A percentile compares a stretch with the other conserved stretches of the same genome.
Conservation (phyloP, 2,113 vertebrate species). For the Gobiocypris rarus region DNA sequence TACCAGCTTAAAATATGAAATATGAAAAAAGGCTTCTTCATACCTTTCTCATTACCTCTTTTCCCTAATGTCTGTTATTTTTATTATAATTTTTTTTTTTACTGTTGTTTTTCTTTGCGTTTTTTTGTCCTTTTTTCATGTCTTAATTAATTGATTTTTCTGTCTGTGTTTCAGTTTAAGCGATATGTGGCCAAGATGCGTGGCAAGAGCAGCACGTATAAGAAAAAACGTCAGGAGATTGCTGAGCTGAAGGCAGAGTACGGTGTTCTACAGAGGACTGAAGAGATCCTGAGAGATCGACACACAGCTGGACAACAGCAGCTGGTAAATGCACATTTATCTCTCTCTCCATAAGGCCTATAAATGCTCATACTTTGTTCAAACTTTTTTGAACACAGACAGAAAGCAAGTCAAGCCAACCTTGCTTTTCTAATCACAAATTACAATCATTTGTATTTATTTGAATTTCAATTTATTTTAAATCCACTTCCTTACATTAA, state of each 20-base stretch:
- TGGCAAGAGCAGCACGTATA: constrained; percentile 86
- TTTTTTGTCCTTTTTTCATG: constrained; percentile 24
- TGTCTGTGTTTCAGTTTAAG: constrained; percentile 82
- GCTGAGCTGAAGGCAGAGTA: constrained; percentile 86
- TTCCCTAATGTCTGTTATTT: neutral
- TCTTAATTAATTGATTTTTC: neutral
- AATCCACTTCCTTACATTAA: neutral
- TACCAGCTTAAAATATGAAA: too few species aligned
- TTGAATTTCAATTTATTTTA: neutral
- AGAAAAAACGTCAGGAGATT: constrained; percentile 89
- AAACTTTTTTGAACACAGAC: neutral
- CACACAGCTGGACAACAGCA: constrained; percentile 85
- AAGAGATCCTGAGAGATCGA: constrained; percentile 87
- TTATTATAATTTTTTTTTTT: constrained; percentile 12
- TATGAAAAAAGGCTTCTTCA: too few species aligned
- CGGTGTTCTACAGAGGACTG: constrained; percentile 91
- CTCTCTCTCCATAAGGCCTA: neutral
- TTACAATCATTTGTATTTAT: neutral
- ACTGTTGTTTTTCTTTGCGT: neutral
- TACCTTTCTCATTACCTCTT: constrained; percentile 23
- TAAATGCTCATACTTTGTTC: neutral
- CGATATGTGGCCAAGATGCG: constrained; percentile 88
- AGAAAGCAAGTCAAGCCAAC: neutral
- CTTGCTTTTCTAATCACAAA: neutral
- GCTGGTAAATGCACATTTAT: constrained; percentile 79